Base-by-base conservation (phyloP, 2,113 vertebrate genomes). In the Psophia crepitans region DNA sequence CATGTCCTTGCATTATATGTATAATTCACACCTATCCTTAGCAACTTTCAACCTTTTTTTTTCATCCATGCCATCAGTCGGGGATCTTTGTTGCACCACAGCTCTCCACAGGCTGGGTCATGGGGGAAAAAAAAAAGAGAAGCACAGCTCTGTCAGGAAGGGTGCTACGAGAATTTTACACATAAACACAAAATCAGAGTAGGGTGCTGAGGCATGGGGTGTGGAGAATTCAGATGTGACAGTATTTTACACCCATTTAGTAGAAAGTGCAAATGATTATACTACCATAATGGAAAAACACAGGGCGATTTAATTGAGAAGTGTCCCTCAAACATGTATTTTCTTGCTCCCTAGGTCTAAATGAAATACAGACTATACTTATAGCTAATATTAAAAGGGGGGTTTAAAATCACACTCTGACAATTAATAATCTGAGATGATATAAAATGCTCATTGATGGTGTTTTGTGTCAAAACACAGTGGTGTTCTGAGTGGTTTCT, bases 181-280 rank as follows among this genome's bases (percentile, higher is more conserved):
- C 6, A 57, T 3, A 89, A 71, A 37, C 12, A 9, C 22, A 49
- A 74, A 60, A 74, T 30, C 41, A 35, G 16, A 53, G 4, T 1
- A 48, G 3, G 9, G 19, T 7, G 1, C 22, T 37, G 16, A 44
- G 18, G 4, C 21, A 20, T 11, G 7, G 13, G 2, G 2, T 3
- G 2, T 56, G 12, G 46, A 77, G 27, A 85, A 90, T 51, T 90
- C 37, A 87, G 41, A 63, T 75, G 26, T 54, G 28, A 68, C 20
- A 54, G 8, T 14, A 77, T 48, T 93, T 69, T 91, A 19, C 33
- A 51, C 4, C 14, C 17, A 22, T 71, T 68, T 28, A 37, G 24
- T 43, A 53, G 30, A 69, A 75, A 70, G 32, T 30, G 6, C 6
- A 82, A 90, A 70, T 61, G 75, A 58, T 70, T 75, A 74, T 24